Evolutionary conservation across 2,797 vertebrate genomes (phyloP).

Genomic region (Ambastaia sidthimunki): DNA sequence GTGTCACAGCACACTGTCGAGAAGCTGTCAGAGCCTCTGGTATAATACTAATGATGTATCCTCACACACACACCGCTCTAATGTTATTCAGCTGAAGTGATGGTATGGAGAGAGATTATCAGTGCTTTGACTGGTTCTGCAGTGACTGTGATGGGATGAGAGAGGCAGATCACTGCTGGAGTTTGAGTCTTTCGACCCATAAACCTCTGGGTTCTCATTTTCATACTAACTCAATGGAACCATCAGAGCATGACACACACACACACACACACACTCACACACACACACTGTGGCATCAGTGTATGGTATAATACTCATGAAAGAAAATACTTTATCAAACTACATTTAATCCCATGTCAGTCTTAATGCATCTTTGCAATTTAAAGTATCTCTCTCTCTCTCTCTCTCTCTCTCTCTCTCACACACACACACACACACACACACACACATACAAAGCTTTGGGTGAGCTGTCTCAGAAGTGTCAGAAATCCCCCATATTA

Average conservation of each 20-base stretch:
- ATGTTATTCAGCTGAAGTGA: conserved; percentile 30
- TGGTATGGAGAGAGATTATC: conserved; percentile 46
- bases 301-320: conserved; percentile 30
- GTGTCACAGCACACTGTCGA: conserved; percentile 47
- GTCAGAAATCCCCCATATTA: conserved; percentile 73
- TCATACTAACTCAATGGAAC: conserved; percentile 10
- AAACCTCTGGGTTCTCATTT: conserved; percentile 17
- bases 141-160: conserved; percentile 40
- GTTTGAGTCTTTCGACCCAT: conserved; percentile 29
- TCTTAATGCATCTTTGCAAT: conserved; percentile 33
- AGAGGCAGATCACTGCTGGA: conserved; percentile 27
- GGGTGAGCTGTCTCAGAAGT: conserved; percentile 64
- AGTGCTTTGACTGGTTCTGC: conserved; percentile 14
- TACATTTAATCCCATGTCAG: conserved; percentile 42
- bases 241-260: background rate
- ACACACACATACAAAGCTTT: conserved; percentile 19
- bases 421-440: conserved; percentile 35
- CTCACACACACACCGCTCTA: conserved; percentile 27
- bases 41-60: conserved; percentile 57
- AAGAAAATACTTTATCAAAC: conserved; percentile 41
- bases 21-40: conserved; percentile 51
- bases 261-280: conserved; percentile 13
- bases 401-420: conserved; percentile 8
- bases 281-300: conserved; percentile 3
- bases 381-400: conserved; percentile 10